Percentiles rank a stretch among this genome's conserved stretches.
phyloP scores from a whole-genome alignment of 2,888 invertebrate species.

The Formica aserva region DNA sequence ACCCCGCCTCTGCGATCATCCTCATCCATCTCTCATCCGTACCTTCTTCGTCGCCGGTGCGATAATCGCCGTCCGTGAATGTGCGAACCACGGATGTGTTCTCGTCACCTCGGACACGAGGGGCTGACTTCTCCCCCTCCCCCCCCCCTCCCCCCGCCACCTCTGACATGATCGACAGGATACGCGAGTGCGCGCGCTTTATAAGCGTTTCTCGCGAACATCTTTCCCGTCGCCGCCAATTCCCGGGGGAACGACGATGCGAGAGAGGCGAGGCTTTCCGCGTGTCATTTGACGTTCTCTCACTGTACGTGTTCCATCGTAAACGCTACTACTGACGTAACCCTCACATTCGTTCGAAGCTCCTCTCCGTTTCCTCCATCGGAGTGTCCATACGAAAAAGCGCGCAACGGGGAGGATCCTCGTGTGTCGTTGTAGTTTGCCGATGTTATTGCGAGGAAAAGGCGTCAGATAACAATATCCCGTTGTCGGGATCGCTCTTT shows the following conservation, averaged over 20 bases:
- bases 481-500: slow-evolving; percentile 13
- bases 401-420: not conserved
- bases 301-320: slow-evolving; percentile 2
- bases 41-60: not conserved
- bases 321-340: slow-evolving; percentile 29
- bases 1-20: not conserved
- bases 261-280: not conserved
- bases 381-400: not conserved
- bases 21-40: no score
- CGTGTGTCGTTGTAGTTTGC: not conserved
- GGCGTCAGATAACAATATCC: not conserved
- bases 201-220: not conserved
- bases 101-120: not conserved
- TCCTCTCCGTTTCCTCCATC: no score
- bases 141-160: no score
- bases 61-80: not conserved
- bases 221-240: not conserved
- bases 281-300: not conserved
- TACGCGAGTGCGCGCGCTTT: not conserved
- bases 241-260: not conserved
- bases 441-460: not conserved
- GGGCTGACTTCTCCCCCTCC: not conserved
- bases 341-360: not conserved
- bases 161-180: not conserved
- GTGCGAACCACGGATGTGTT: not conserved